These are phyloP conservation scores for Arrhamphus sclerolepis DNA, from an alignment of 2,797 vertebrate species.

Conservation along the genomic window DNA sequence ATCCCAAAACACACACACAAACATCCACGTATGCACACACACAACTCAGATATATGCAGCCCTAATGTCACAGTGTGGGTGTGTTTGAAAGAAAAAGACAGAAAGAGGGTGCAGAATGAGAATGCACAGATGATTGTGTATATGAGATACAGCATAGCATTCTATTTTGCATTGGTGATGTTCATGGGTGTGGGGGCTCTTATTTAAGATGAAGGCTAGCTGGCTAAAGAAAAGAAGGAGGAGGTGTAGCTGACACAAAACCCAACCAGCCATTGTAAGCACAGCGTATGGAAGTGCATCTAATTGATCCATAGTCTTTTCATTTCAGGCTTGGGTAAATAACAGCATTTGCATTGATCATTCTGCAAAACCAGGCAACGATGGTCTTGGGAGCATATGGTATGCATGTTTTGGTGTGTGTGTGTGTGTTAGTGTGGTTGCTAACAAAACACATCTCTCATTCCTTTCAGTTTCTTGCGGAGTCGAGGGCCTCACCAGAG, in stretches of 20 bases:
- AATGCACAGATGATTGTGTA: constrained; percentile 53
- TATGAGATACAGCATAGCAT: constrained; percentile 33
- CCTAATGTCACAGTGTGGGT: constrained; percentile 67
- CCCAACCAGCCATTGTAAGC: constrained; percentile 66
- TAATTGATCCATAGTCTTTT: constrained; percentile 85
- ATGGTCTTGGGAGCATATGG: constrained; percentile 49
- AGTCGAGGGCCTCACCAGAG: constrained; percentile 70
- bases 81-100: constrained; percentile 54
- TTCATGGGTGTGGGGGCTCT: constrained; percentile 21
- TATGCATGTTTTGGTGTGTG: constrained; percentile 9
- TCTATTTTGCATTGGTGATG: constrained; percentile 62
- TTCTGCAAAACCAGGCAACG: constrained; percentile 76
- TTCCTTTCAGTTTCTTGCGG: constrained; percentile 62
- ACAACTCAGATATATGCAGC: constrained; percentile 63
- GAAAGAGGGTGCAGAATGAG: constrained; percentile 36
- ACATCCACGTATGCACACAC: constrained; percentile 18
- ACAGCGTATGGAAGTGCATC: constrained; percentile 80
- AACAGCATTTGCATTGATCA: constrained; percentile 87
- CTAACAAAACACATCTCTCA: constrained; percentile 69
- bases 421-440: constrained; percentile 26
- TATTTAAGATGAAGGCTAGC: constrained; percentile 49
- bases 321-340: constrained; percentile 87
- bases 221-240: constrained; percentile 32
- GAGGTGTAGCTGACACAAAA: constrained; percentile 52
- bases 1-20: constrained; percentile 68